Conservation (phyloP, 2,797 vertebrate species). For the Allenopithecus nigroviridis region DNA sequence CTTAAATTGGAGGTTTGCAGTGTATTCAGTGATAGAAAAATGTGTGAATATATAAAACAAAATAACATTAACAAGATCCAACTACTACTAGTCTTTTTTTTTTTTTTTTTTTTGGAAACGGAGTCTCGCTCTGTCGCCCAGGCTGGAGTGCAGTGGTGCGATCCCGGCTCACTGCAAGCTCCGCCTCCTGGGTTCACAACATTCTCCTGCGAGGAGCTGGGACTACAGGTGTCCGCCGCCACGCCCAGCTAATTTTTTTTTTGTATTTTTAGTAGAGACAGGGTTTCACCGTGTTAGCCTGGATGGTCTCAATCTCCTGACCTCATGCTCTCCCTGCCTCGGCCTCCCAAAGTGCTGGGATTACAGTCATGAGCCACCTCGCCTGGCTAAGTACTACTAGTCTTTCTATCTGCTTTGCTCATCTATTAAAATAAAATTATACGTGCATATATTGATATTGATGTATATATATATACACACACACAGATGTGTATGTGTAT, state of each 20-base stretch:
- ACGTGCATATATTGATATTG: neutral
- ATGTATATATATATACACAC: neutral
- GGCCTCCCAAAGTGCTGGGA: too few species aligned
- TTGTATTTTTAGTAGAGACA: too few species aligned
- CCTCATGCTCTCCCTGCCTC: too few species aligned
- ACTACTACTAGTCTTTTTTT: accelerated
- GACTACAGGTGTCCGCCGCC: too few species aligned
- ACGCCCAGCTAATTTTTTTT: too few species aligned
- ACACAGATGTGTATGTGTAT: neutral
- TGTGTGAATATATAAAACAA: neutral
- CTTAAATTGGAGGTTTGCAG: neutral
- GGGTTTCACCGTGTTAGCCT: too few species aligned
- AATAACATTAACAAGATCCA: neutral
- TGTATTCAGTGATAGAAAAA: neutral
- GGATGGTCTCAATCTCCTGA: too few species aligned
- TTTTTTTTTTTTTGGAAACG: too few species aligned
- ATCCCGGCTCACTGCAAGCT: accelerated
- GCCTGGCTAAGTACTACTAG: neutral
- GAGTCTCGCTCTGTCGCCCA: too few species aligned
- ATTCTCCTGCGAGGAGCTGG: too few species aligned
- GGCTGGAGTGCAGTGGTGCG: too few species aligned
- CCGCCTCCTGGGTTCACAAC: accelerated
- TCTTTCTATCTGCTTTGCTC: neutral
- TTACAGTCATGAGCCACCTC: too few species aligned
- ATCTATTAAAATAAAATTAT: neutral